Conservation (phyloP, 2,113 vertebrate genomes). For the Leuciscus idus region DNA sequence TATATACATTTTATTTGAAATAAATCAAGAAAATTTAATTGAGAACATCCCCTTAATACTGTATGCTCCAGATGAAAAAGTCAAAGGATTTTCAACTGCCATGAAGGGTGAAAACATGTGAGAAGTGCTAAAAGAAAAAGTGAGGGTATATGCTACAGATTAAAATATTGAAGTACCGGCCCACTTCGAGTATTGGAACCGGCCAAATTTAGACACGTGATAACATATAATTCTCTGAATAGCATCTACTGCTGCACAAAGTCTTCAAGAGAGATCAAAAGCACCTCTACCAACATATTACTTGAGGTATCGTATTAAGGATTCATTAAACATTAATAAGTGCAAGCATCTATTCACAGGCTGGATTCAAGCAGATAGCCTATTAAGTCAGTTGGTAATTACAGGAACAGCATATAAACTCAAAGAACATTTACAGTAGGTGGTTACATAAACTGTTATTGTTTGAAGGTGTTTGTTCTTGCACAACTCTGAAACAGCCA, state of each 20-base stretch:
- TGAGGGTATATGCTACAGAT: too few relatives aligned
- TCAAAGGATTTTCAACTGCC: too few relatives aligned
- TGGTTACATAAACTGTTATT: conserved; percentile 7
- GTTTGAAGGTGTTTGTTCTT: conserved; percentile 37
- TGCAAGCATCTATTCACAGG: neutral
- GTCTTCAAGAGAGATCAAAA: neutral
- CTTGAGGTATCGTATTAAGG: neutral
- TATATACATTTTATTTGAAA: too few relatives aligned
- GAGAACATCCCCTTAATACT: too few relatives aligned
- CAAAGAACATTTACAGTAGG: neutral
- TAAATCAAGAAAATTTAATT: too few relatives aligned
- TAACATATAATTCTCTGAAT: neutral
- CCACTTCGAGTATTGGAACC: neutral
- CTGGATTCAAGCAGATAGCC: neutral
- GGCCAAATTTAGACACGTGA: neutral
- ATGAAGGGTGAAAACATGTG: too few relatives aligned
- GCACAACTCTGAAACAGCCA: conserved; percentile 6
- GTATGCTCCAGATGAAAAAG: too few relatives aligned
- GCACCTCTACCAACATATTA: neutral
- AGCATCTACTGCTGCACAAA: neutral
- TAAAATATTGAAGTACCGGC: too few relatives aligned
- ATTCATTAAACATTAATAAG: neutral
- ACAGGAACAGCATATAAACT: neutral
- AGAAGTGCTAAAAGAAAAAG: too few relatives aligned
- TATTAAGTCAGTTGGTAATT: neutral